Percentiles rank a stretch among this genome's conserved stretches.
phyloP scores from a whole-genome alignment of 2,113 vertebrate species.

The Gambusia affinis region DNA sequence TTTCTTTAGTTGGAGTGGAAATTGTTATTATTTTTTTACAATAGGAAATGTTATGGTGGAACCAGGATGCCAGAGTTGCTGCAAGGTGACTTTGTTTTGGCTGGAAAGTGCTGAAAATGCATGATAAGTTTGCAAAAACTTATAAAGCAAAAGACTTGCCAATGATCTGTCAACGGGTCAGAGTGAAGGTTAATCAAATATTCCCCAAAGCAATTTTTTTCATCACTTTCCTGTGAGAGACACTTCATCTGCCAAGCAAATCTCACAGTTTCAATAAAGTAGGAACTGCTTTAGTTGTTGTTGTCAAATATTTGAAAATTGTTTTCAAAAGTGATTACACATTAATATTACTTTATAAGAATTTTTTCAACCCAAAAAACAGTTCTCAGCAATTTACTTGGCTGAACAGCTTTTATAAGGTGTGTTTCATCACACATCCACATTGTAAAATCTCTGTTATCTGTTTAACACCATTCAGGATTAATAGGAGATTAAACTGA shows the following conservation, averaged over 20 bases:
- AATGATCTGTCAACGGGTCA: neutral
- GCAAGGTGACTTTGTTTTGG: neutral
- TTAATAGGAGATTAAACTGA: too few species aligned
- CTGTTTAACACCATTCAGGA: too few species aligned
- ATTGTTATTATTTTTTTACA: neutral
- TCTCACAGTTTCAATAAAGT: neutral
- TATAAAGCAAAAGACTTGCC: neutral
- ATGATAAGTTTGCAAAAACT: neutral
- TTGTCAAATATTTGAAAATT: neutral
- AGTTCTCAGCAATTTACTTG: too few species aligned
- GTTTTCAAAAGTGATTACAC: neutral
- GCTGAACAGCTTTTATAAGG: too few species aligned
- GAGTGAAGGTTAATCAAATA: constrained; percentile 1
- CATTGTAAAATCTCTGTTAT: too few species aligned
- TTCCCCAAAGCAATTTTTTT: neutral
- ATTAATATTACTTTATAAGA: neutral
- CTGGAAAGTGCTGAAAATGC: neutral
- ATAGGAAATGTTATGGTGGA: neutral
- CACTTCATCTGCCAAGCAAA: neutral
- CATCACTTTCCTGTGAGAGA: neutral
- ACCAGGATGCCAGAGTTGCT: neutral
- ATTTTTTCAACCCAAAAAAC: neutral
- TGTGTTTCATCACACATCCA: too few species aligned
- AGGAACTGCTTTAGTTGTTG: neutral
- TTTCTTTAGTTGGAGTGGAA: too few species aligned